Percentiles rank a stretch among this genome's conserved stretches.
Conservation (phyloP, 2,113 vertebrate genomes). For the Thinocorus orbignyianus region DNA sequence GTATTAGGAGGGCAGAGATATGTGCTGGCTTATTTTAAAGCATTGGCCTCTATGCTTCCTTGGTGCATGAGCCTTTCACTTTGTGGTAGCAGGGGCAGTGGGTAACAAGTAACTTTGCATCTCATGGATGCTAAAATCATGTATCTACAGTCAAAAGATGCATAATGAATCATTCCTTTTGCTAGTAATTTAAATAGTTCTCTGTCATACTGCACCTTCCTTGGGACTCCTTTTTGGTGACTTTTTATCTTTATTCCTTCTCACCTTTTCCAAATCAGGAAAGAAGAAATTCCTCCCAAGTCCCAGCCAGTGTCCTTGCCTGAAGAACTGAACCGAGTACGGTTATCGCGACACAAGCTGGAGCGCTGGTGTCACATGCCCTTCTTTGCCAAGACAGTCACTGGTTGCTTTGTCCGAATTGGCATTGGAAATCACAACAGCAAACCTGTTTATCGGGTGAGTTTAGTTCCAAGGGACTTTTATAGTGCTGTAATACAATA, state of each 20-base stretch:
- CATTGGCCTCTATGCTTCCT: not conserved
- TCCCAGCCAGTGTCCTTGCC: slow-evolving; percentile 94
- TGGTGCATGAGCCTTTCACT: not conserved
- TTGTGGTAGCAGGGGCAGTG: not conserved
- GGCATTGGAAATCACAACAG: slow-evolving; percentile 98
- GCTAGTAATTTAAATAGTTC: not conserved
- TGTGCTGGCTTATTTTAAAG: not conserved
- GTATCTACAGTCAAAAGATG: not conserved
- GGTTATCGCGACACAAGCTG: slow-evolving; percentile 94
- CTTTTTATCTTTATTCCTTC: not conserved
- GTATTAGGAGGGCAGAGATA: not conserved
- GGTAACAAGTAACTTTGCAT: not conserved
- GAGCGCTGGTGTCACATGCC: slow-evolving; percentile 99
- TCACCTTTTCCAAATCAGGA: slow-evolving; percentile 73
- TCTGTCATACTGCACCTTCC: not conserved
- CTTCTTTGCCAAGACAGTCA: slow-evolving; percentile 96
- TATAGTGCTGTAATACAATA: not conserved
- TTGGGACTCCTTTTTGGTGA: not conserved
- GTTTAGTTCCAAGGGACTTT: not conserved
- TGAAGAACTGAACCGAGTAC: slow-evolving; percentile 93
- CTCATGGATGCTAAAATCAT: not conserved
- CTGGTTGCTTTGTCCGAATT: slow-evolving; percentile 96
- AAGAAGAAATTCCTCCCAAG: slow-evolving; percentile 94
- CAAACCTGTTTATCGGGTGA: slow-evolving; percentile 96
- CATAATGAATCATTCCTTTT: not conserved